Base-by-base conservation (phyloP, 2,888 invertebrate genomes). In the Temnothorax rugatulus region DNA sequence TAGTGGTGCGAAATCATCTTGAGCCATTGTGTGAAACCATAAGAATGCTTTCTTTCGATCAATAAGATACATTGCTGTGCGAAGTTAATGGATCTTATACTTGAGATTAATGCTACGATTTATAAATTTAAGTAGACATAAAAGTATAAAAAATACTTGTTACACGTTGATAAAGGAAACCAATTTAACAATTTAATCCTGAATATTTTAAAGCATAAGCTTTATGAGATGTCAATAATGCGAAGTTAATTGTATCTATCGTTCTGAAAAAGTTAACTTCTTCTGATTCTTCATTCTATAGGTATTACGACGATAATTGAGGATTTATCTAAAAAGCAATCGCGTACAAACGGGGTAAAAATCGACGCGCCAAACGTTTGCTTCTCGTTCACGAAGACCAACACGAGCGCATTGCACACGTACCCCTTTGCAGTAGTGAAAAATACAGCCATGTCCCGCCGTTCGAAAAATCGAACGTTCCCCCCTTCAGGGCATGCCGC, bases 391-490 rank as follows among this genome's bases (percentile, higher is more conserved):
- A 21, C 29, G 4, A 47, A 41, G 41, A 77, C n/a, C 25, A 59
- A 41, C 29, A 41, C 25, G n/a, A 13, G 41, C 34, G 7, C 34
- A n/a, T n/a, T n/a, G n/a, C n/a, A 7, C 34, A 29, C 29, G 29
- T 29, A 29, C 29, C 29, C 15, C 41, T 77, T 41, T 29, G 41
- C 54, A 59, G 34, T 47, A 13, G 57, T 71, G 79, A 79, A 59
- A 59, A 59, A 79, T 71, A 44, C 79, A 59, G 38, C 47, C 34
- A 0, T 34, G 71, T 68, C 52, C 15, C n/a, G 69, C 21, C 47
- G 34, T 21, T 34, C 71, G 57, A 59, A 71, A 69, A 79, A 79
- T 79, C 79, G 71, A 59, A 59, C 34, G 21, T 29, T 21, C 25
- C 21, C 57, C 59, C 59, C 73, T 57, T 29, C 29, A 59, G 59